Percentiles rank a stretch among this genome's conserved stretches.
phyloP scores from a whole-genome alignment of 2,797 vertebrate species.

The Buceros bicornis region DNA sequence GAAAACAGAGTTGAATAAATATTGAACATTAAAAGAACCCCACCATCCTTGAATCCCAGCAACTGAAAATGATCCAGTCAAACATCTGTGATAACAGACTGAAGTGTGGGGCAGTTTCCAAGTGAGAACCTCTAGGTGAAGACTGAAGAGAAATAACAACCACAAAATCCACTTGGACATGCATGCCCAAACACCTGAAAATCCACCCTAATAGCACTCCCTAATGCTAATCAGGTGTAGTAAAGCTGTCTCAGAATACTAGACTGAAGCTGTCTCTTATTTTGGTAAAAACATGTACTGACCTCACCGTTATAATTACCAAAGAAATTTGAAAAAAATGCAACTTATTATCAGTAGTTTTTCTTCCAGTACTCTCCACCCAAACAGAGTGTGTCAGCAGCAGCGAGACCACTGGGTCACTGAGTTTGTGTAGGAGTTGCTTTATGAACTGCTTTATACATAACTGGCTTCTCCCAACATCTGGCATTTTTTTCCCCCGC shows the following conservation, averaged over 20 bases:
- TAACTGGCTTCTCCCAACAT: slow-evolving; percentile 1
- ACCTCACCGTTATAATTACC: neutral
- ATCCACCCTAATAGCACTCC: neutral
- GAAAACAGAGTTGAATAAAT: slow-evolving; percentile 71
- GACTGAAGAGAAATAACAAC: neutral
- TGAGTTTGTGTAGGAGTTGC: slow-evolving; percentile 27
- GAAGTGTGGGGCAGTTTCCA: neutral
- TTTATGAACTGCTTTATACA: slow-evolving; percentile 38
- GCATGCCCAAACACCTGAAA: neutral
- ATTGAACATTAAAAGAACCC: slow-evolving; percentile 51
- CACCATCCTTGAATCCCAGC: neutral
- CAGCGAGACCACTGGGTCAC: slow-evolving; percentile 6
- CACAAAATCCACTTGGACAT: neutral
- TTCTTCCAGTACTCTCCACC: neutral
- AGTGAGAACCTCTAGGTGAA: neutral
- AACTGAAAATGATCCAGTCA: slow-evolving; percentile 59
- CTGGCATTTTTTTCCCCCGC: neutral
- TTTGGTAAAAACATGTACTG: neutral
- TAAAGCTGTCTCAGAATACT: neutral
- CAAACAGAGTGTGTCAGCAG: slow-evolving; percentile 14
- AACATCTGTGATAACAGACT: slow-evolving; percentile 76
- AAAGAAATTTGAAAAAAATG: neutral
- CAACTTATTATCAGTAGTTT: neutral
- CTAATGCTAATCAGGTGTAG: neutral
- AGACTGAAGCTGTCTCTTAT: neutral